phyloP scores from a whole-genome alignment of 2,113 vertebrate species.

The Clarias magur region DNA sequence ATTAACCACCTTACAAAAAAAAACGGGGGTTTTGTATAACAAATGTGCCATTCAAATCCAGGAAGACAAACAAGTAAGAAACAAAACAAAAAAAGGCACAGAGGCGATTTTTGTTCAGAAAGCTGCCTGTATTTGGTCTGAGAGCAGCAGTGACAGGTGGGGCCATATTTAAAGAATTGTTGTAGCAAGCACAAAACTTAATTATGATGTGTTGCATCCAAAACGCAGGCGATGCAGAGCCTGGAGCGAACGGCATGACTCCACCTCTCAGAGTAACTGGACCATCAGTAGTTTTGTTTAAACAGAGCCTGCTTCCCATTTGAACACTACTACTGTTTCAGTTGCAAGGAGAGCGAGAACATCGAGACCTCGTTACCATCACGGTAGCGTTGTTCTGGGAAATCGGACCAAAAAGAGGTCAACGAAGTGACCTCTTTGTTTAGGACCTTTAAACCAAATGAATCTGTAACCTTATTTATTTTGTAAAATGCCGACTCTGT shows the following conservation, averaged over 20 bases:
- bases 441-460: not conserved
- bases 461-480: slow-evolving; percentile 25
- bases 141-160: not conserved
- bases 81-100: not conserved
- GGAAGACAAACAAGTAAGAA: slow-evolving; percentile 40
- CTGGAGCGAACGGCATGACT: not conserved
- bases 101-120: slow-evolving; percentile 12
- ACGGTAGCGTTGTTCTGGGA: not conserved
- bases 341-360: not conserved
- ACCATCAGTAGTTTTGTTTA: slow-evolving; percentile 12
- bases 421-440: not conserved
- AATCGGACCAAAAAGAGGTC: not conserved
- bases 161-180: not conserved
- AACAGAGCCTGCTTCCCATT: slow-evolving; percentile 16
- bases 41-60: slow-evolving; percentile 34
- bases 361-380: not conserved
- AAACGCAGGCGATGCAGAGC: not conserved
- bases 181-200: not conserved
- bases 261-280: slow-evolving; percentile 20
- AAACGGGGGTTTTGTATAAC: slow-evolving; percentile 4
- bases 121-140: not conserved
- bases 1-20: slow-evolving; percentile 34
- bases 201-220: not conserved
- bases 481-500: slow-evolving; percentile 17
- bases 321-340: not conserved